phyloP scores from a whole-genome alignment of 2,888 invertebrate species.

The Tinea pellionella region DNA sequence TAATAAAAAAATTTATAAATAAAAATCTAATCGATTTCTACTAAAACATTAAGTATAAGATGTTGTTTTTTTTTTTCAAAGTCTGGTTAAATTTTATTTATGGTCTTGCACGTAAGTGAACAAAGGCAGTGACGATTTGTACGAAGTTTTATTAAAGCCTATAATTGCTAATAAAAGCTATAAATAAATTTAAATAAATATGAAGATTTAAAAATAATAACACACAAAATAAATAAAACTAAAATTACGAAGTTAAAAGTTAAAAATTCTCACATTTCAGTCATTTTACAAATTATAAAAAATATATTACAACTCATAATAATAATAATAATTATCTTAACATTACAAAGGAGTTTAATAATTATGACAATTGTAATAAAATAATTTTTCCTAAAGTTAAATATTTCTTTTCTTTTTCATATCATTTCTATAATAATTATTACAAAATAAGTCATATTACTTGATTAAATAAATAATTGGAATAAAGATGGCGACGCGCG shows the following conservation, averaged over 20 bases:
- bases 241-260: neutral
- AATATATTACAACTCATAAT: neutral
- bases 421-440: constrained; percentile 34
- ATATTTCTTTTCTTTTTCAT: constrained; percentile 29
- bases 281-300: constrained; percentile 7
- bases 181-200: neutral
- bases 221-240: neutral
- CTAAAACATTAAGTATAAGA: too few relatives aligned
- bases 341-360: neutral
- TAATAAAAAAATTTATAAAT: neutral
- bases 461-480: too few relatives aligned
- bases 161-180: neutral
- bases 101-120: neutral
- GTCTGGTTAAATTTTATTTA: neutral
- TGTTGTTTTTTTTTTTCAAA: too few relatives aligned
- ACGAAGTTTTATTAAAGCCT: neutral
- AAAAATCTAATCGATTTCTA: neutral
- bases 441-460: constrained; percentile 41
- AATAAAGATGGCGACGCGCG: too few relatives aligned
- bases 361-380: constrained; percentile 7
- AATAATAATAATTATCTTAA: constrained; percentile 4
- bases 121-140: constrained; percentile 7
- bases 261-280: constrained; percentile 11
- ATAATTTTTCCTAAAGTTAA: constrained; percentile 28
- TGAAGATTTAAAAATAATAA: neutral